Conservation (phyloP, 1,140 invertebrate genomes). For the Protaetia brevitarsis region DNA sequence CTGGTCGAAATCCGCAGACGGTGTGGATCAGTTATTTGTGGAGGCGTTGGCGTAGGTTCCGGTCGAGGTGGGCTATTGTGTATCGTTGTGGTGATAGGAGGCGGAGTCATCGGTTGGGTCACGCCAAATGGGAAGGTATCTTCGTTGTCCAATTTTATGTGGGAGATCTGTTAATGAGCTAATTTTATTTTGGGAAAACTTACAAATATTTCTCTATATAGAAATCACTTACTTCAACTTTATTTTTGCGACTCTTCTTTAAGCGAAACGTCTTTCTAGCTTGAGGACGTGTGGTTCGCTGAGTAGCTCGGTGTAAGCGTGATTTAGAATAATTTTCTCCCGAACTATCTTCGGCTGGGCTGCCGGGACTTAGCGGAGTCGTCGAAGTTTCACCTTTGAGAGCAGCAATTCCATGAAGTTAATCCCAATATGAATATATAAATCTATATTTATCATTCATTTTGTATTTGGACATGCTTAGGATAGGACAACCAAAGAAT, state of each 20-base stretch:
- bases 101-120: constrained; percentile 31
- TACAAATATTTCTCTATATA: background rate
- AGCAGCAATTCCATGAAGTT: background rate
- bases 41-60: constrained; percentile 34
- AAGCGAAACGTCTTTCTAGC: constrained; percentile 91
- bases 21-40: constrained; percentile 45
- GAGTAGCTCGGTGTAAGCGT: constrained; percentile 67
- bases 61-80: constrained; percentile 20
- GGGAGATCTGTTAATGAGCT: constrained; percentile 39
- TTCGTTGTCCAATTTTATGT: constrained; percentile 50
- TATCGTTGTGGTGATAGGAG: constrained; percentile 22
- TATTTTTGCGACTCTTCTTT: constrained; percentile 68
- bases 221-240: constrained; percentile 49
- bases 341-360: constrained; percentile 66
- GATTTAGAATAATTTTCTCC: constrained; percentile 63
- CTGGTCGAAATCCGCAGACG: constrained; percentile 45
- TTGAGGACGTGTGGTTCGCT: constrained; percentile 73
- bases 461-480: too few relatives aligned
- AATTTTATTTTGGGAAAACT: background rate
- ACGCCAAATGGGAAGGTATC: constrained; percentile 30
- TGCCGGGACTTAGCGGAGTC: constrained; percentile 70
- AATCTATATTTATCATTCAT: too few relatives aligned
- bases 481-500: too few relatives aligned
- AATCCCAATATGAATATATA: too few relatives aligned
- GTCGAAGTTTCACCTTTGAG: constrained; percentile 65